These are phyloP conservation scores for Struthio camelus DNA, from an alignment of 2,113 vertebrate species.

Conservation along the genomic window DNA sequence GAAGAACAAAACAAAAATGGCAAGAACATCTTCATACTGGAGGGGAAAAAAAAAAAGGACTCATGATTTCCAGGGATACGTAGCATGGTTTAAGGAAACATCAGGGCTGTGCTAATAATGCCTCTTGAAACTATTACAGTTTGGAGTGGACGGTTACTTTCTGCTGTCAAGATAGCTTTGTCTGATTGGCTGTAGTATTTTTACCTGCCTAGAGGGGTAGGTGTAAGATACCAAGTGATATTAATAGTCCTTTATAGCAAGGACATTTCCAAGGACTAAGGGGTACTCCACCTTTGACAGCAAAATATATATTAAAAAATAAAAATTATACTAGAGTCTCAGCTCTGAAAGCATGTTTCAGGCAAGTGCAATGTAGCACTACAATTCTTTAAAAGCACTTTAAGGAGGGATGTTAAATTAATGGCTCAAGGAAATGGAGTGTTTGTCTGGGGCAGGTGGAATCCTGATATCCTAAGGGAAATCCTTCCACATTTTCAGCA, in stretches of 20 bases:
- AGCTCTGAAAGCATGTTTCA: slow-evolving; percentile 16
- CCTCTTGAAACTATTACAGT: neutral
- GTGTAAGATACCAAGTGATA: neutral
- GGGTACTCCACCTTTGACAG: neutral
- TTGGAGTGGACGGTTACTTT: slow-evolving; percentile 23
- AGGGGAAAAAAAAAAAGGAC: neutral
- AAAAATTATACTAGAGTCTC: neutral
- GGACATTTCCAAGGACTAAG: neutral
- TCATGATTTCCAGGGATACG: neutral
- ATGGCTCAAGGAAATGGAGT: neutral
- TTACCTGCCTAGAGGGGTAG: neutral
- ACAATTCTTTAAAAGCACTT: slow-evolving; percentile 20
- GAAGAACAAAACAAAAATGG: slow-evolving; percentile 15
- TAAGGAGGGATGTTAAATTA: slow-evolving; percentile 44
- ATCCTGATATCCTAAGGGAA: slow-evolving; percentile 22
- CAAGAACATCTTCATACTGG: neutral
- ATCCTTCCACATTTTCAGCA: slow-evolving; percentile 14
- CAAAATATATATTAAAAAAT: neutral
- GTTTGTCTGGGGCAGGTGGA: neutral
- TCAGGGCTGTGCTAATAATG: neutral
- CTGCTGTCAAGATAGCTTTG: neutral
- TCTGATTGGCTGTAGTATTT: neutral
- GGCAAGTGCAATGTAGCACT: neutral
- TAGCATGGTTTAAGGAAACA: neutral
- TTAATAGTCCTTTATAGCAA: neutral